Conservation (phyloP, 1,140 invertebrate species). For the Heliconius eleuchia region DNA sequence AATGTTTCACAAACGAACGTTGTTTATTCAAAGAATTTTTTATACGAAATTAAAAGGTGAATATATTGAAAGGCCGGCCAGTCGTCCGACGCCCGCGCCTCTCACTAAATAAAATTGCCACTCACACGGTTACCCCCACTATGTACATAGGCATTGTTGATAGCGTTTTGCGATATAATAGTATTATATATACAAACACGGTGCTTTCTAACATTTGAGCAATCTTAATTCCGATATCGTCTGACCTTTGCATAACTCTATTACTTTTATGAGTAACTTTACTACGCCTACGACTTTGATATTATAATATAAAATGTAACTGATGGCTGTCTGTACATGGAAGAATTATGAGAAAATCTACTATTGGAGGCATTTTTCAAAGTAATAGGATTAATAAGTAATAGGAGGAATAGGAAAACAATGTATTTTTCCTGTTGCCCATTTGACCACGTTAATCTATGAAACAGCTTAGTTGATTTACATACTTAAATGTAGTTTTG, state of each 20-base stretch:
- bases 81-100: slow-evolving; percentile 72
- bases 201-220: slow-evolving; percentile 32
- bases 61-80: slow-evolving; percentile 48
- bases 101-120: slow-evolving; percentile 55
- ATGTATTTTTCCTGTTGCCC: too few species aligned
- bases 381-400: too few species aligned
- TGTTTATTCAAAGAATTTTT: neutral
- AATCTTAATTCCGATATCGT: slow-evolving; percentile 14
- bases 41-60: neutral
- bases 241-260: slow-evolving; percentile 13
- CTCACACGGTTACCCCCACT: slow-evolving; percentile 59
- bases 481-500: too few species aligned
- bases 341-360: too few species aligned
- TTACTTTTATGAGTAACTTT: slow-evolving; percentile 2
- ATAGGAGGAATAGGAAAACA: too few species aligned
- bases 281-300: neutral
- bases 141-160: slow-evolving; percentile 33
- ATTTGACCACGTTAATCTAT: too few species aligned
- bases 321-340: too few species aligned
- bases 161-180: slow-evolving; percentile 29
- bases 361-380: too few species aligned
- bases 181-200: neutral
- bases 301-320: neutral
- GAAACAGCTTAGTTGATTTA: neutral
- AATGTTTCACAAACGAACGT: neutral